Evolutionary conservation across 2,888 invertebrate species (phyloP).

Genomic region (Leucoma salicis): DNA sequence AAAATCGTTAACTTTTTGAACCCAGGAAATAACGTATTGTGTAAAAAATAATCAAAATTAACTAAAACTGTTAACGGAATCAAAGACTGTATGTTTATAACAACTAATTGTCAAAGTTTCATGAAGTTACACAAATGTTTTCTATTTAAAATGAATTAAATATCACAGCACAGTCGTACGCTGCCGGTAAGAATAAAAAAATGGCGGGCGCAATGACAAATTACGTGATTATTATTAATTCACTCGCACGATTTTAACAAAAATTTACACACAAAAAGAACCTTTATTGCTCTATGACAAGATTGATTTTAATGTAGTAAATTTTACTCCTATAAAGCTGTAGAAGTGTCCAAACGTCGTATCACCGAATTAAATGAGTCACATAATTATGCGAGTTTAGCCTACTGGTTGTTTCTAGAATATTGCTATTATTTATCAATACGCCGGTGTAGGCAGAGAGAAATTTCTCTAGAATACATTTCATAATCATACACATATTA

Average conservation of each 20-base stretch:
- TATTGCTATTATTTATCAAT: too few species aligned
- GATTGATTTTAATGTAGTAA: slow-evolving; percentile 4
- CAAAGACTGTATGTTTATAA: neutral
- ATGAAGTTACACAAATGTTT: neutral
- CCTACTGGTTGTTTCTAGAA: too few species aligned
- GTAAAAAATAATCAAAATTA: too few species aligned
- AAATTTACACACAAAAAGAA: neutral
- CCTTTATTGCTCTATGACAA: neutral
- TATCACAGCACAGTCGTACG: slow-evolving; percentile 2
- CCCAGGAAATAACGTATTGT: too few species aligned
- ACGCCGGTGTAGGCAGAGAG: too few species aligned
- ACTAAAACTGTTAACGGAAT: slow-evolving; percentile 1
- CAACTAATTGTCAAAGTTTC: neutral
- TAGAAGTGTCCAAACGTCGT: slow-evolving; percentile 4
- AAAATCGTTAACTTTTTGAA: slow-evolving; percentile 8
- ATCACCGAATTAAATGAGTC: slow-evolving; percentile 8
- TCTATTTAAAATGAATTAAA: neutral
- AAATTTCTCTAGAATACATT: too few species aligned
- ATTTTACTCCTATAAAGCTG: slow-evolving; percentile 6
- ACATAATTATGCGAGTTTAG: slow-evolving; percentile 2
- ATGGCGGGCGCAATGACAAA: slow-evolving; percentile 3
- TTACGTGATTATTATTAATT: slow-evolving; percentile 2
- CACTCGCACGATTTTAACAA: slow-evolving; percentile 5
- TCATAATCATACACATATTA: too few species aligned
- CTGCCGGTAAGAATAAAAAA: neutral